phyloP scores from a whole-genome alignment of 2,113 vertebrate species.

The Talpa occidentalis region DNA sequence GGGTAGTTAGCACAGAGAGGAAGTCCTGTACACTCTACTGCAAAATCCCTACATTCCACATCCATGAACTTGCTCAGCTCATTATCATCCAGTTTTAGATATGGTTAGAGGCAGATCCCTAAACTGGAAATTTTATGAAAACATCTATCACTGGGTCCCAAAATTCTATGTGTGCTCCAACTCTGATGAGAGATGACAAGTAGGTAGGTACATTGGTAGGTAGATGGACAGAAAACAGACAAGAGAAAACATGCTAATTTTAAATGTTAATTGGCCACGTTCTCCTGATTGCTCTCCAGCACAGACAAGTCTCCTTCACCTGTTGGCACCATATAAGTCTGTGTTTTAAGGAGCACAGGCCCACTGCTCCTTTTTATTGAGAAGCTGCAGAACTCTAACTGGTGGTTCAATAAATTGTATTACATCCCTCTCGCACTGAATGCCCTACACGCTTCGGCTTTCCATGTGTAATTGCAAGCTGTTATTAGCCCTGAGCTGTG shows the following conservation, averaged over 20 bases:
- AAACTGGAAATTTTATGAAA: background rate
- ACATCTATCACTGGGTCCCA: background rate
- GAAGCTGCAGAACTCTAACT: conserved; percentile 89
- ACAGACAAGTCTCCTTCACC: conserved; percentile 78
- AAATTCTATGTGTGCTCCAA: background rate
- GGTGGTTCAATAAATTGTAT: conserved; percentile 88
- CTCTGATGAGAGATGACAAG: background rate
- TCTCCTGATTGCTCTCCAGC: conserved; percentile 73
- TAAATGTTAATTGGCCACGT: conserved; percentile 69
- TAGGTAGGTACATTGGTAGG: background rate
- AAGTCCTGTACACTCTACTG: background rate
- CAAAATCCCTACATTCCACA: background rate
- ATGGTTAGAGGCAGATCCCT: background rate
- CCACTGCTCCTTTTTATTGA: conserved; percentile 82
- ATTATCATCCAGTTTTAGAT: conserved; percentile 1
- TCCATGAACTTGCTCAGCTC: background rate
- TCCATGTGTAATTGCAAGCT: conserved; percentile 91
- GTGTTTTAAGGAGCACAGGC: conserved; percentile 83
- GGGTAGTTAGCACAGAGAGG: background rate
- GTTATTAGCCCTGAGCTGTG: conserved; percentile 91
- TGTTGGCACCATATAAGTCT: conserved; percentile 78
- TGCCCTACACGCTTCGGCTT: conserved; percentile 88
- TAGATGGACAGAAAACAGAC: background rate
- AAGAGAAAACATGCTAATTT: conserved; percentile 66
- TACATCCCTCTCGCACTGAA: conserved; percentile 86